phyloP scores from a whole-genome alignment of 2,888 invertebrate genomes.

The Temnothorax ravouxi region DNA sequence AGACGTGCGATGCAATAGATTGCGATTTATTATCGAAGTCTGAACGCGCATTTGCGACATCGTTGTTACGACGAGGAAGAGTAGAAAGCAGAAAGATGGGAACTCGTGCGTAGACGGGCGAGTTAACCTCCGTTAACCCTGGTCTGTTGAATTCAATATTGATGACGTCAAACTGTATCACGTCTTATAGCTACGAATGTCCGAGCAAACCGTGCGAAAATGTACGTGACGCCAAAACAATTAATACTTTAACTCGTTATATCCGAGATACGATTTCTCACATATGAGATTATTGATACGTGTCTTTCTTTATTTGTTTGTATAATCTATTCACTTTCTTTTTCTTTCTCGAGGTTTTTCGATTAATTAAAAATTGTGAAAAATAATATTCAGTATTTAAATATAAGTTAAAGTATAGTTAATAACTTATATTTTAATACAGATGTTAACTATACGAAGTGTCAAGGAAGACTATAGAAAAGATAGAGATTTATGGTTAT shows the following conservation, averaged over 20 bases:
- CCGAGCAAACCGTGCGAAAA: conserved; percentile 59
- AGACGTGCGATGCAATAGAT: conserved; percentile 67
- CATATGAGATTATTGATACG: neutral
- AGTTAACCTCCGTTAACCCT: conserved; percentile 83
- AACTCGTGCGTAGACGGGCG: conserved; percentile 77
- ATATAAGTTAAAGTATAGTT: neutral
- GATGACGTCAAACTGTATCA: conserved; percentile 83
- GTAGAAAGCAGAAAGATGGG: conserved; percentile 55
- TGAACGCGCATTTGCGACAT: conserved; percentile 51
- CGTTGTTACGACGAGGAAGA: conserved; percentile 35
- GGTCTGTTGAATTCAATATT: conserved; percentile 81
- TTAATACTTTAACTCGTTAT: neutral
- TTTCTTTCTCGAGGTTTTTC: neutral
- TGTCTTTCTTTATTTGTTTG: neutral
- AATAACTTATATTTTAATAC: neutral
- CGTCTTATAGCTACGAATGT: conserved; percentile 66
- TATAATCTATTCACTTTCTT: neutral
- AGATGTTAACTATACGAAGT: neutral
- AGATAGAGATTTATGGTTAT: neutral
- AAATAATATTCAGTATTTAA: neutral
- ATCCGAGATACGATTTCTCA: conserved; percentile 11
- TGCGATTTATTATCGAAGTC: conserved; percentile 55
- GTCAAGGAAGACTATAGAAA: neutral
- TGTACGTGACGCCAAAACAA: conserved; percentile 7
- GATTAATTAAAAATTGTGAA: neutral